Evolutionary conservation across 1,140 invertebrate genomes (phyloP), one percentile per base, ranked within the genome.

Genomic region (Drosophila chauvacae): DNA sequence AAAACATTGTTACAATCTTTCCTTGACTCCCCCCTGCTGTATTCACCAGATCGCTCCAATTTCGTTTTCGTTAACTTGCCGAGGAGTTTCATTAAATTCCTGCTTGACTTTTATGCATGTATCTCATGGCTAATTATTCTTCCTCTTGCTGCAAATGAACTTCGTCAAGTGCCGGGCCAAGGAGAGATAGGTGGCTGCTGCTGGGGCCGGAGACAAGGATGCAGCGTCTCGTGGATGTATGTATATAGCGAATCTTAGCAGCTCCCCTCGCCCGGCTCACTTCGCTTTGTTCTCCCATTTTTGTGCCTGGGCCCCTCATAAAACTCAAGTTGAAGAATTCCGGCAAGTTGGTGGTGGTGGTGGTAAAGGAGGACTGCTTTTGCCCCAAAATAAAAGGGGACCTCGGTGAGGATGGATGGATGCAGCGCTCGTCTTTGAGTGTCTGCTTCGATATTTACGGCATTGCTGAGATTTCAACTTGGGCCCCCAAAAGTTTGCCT

Each of bases 361-460:
- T 42, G 6, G 41, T 18, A 3, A n/a, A 9, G 7, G 5, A 3
- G 35, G 18, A 20, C 13, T 47, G 63, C 9, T 3, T 28, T 37
- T 4, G 14, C 2, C 7, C n/a, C 26, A 10, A 16, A 28, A 39
- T 35, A 30, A 16, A 13, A 20, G 20, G 39, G 30, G n/a, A 7
- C 13, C 13, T n/a, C 4, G 13, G 26, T 13, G n/a, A 10, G 18
- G 30, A 16, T 53, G 60, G 48, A 23, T 55, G 48, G 33, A 50
- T 69, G 51, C 47, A 48, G 47, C 57, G 47, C 57, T 51, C 55
- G 56, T 50, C 64, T 65, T 51, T 75, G 73, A 77, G 73, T 70
- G 76, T 63, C 74, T 78, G 65, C 76, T 41, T 78, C 76, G 74
- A 78, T 72, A 72, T 78, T 78, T 78, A 78, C 76, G 76, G 61